Evolutionary conservation across 2,888 invertebrate genomes (phyloP).

Genomic region (Mesochorus sp.): DNA sequence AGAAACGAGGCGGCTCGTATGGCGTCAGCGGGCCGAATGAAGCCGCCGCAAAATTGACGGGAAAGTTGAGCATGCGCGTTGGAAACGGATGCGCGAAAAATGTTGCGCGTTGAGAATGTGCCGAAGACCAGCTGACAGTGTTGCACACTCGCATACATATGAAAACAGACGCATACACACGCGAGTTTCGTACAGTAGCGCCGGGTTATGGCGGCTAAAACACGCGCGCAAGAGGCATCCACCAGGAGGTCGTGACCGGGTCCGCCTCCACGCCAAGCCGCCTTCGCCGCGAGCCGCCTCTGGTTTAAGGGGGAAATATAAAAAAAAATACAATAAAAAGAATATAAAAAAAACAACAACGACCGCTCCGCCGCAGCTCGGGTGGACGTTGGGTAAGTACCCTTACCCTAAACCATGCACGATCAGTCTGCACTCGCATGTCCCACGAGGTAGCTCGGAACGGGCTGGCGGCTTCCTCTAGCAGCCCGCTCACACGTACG

Average conservation of each 20-base stretch:
- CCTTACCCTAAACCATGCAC: constrained; percentile 74
- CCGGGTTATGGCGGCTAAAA: constrained; percentile 67
- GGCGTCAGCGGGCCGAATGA: constrained; percentile 42
- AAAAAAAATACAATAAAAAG: neutral
- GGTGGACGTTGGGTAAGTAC: constrained; percentile 79
- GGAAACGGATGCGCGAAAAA: no score
- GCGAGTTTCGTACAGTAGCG: constrained; percentile 63
- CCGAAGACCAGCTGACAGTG: constrained; percentile 44
- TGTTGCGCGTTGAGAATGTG: neutral
- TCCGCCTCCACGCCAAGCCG: constrained; percentile 73
- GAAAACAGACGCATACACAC: no score
- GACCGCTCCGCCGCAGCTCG: constrained; percentile 44
- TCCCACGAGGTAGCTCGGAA: constrained; percentile 77
- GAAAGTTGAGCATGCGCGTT: constrained; percentile 51
- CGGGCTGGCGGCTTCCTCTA: constrained; percentile 77
- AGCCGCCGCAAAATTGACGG: constrained; percentile 24
- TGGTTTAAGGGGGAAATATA: constrained; percentile 40
- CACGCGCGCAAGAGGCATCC: constrained; percentile 66
- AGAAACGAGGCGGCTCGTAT: neutral
- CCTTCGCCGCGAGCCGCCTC: constrained; percentile 71
- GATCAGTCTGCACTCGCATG: constrained; percentile 82
- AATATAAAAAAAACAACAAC: neutral
- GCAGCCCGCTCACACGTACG: constrained; percentile 61
- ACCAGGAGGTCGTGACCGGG: constrained; percentile 64
- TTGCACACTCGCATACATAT: no score